Conservation (phyloP, 37 sponge, comb jelly and placozoan genomes). For the Agelas oroides region DNA sequence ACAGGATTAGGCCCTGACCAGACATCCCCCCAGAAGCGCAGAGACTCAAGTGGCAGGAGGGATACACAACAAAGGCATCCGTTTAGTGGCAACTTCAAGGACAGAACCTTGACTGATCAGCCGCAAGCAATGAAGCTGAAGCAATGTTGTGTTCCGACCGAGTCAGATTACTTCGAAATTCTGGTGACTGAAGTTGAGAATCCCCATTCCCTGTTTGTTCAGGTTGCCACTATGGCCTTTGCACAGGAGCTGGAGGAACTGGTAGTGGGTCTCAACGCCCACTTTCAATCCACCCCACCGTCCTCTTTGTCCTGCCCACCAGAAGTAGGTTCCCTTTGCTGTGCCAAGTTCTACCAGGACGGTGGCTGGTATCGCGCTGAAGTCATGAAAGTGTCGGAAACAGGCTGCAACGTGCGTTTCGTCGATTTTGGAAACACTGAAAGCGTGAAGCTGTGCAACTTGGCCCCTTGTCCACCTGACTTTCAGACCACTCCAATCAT, state of each 20-base stretch:
- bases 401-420: conserved; percentile 16
- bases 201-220: conserved; percentile 26
- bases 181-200: conserved; percentile 39
- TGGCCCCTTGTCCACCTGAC: conserved; percentile 27
- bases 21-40: background rate
- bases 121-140: too few relatives aligned
- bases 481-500: conserved; percentile 22
- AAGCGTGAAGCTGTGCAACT: conserved; percentile 9
- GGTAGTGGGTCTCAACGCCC: background rate
- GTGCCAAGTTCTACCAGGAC: conserved; percentile 76
- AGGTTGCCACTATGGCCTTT: conserved; percentile 11
- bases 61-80: background rate
- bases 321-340: conserved; percentile 33
- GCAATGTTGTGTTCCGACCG: background rate
- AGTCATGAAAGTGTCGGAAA: conserved; percentile 6
- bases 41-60: background rate
- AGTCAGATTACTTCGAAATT: background rate
- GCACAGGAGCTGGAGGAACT: conserved; percentile 9
- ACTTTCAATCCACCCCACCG: background rate
- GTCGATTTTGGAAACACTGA: conserved; percentile 81
- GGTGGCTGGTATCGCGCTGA: conserved; percentile 63
- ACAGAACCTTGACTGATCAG: too few relatives aligned
- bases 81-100: too few relatives aligned
- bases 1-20: too few relatives aligned
- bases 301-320: background rate